Conservation (phyloP, 2,797 vertebrate genomes). For the Anguilla obscura region DNA sequence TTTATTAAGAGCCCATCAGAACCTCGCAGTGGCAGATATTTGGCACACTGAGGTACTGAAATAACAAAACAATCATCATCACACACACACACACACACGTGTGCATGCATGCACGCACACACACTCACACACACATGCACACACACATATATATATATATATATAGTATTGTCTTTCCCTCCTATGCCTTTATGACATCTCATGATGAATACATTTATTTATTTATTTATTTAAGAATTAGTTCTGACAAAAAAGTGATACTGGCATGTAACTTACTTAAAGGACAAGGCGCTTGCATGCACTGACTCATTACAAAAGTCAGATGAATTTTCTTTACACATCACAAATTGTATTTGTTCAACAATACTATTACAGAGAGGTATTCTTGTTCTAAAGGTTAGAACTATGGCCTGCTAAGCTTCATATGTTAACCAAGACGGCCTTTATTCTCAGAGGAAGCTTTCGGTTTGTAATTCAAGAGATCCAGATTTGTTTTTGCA, state of each 20-base stretch:
- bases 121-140: no score
- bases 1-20: not conserved
- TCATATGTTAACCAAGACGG: constrained; percentile 41
- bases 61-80: not conserved
- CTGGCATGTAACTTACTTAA: not conserved
- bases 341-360: constrained; percentile 53
- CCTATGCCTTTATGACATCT: no score
- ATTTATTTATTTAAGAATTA: not conserved
- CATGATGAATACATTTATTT: no score
- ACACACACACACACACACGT: no score
- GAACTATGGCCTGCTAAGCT: constrained; percentile 59
- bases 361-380: constrained; percentile 71
- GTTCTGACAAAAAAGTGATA: not conserved
- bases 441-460: constrained; percentile 37
- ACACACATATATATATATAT: no score
- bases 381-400: constrained; percentile 73
- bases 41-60: not conserved
- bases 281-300: not conserved
- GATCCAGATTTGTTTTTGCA: constrained; percentile 18
- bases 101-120: no score
- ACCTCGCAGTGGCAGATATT: not conserved
- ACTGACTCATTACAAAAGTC: not conserved
- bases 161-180: no score
- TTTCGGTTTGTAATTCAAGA: constrained; percentile 44
- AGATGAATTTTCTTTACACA: not conserved